These are phyloP conservation scores for Tiphia femorata DNA, from an alignment of 2,888 invertebrate genomes.

Conservation along the genomic window DNA sequence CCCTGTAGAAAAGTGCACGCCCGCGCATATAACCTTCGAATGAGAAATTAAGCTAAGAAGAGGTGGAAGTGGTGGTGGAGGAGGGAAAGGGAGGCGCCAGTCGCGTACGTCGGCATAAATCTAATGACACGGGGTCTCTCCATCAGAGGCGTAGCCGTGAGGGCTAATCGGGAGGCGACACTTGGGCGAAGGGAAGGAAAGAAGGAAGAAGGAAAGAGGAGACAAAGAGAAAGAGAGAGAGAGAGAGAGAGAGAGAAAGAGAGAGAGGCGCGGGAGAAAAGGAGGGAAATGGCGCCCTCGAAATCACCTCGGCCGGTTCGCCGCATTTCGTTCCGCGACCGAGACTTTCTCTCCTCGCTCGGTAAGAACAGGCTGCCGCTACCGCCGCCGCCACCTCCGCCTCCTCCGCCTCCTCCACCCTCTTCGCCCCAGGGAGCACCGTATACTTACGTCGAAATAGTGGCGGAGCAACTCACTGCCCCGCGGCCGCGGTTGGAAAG, in stretches of 20 bases:
- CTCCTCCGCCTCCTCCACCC: background rate
- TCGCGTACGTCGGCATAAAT: too few species aligned
- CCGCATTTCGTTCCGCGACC: background rate
- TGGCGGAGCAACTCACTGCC: conserved; percentile 13
- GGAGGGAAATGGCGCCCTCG: too few species aligned
- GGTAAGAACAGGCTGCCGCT: too few species aligned
- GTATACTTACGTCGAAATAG: conserved; percentile 24
- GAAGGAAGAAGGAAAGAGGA: too few species aligned
- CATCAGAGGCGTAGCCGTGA: too few species aligned
- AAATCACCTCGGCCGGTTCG: too few species aligned
- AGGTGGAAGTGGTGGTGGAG: background rate
- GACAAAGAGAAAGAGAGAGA: too few species aligned
- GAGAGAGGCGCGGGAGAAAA: too few species aligned
- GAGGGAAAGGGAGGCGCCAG: background rate
- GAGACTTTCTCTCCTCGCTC: background rate
- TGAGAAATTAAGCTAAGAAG: conserved; percentile 1
- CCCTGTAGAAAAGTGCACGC: too few species aligned
- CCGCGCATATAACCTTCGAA: too few species aligned
- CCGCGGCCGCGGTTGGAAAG: conserved; percentile 27
- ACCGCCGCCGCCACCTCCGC: too few species aligned
- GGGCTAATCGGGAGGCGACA: background rate
- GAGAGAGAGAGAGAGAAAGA: too few species aligned
- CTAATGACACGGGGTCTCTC: background rate
- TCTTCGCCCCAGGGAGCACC: background rate
- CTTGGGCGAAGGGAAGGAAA: background rate